Evolutionary conservation across 1,140 invertebrate species (phyloP).

Genomic region (Heliconius congener): DNA sequence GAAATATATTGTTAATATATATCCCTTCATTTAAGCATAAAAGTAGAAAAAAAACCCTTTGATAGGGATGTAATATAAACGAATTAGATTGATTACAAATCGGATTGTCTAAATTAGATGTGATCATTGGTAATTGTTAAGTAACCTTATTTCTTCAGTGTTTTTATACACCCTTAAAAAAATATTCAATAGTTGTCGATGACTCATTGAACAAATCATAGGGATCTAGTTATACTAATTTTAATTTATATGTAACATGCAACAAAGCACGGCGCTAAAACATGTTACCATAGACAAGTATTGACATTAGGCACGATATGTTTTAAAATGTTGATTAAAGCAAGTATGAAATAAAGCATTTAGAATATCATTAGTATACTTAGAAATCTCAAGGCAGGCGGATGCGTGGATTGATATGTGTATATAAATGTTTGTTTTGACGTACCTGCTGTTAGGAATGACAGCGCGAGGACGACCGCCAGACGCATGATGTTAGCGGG

Average conservation of each 20-base stretch:
- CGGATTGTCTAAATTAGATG: too few relatives aligned
- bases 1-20: too few relatives aligned
- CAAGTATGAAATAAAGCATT: not conserved
- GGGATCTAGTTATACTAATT: not conserved
- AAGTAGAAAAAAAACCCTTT: too few relatives aligned
- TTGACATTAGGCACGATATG: slow-evolving; percentile 21
- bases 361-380: not conserved
- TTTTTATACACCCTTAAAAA: too few relatives aligned
- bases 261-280: not conserved
- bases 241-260: not conserved
- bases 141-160: too few relatives aligned
- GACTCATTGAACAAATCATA: not conserved
- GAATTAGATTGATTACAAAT: too few relatives aligned
- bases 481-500: slow-evolving; percentile 65
- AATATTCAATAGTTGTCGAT: not conserved
- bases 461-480: slow-evolving; percentile 64
- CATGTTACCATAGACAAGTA: slow-evolving; percentile 43
- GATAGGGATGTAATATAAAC: too few relatives aligned
- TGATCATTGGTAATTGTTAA: too few relatives aligned
- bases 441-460: slow-evolving; percentile 68
- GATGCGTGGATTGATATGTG: not conserved
- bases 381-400: not conserved
- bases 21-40: too few relatives aligned
- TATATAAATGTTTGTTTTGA: slow-evolving; percentile 51
- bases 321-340: not conserved